Base-by-base conservation (phyloP, 2,797 vertebrate genomes). In the Argyrosomus regius region DNA sequence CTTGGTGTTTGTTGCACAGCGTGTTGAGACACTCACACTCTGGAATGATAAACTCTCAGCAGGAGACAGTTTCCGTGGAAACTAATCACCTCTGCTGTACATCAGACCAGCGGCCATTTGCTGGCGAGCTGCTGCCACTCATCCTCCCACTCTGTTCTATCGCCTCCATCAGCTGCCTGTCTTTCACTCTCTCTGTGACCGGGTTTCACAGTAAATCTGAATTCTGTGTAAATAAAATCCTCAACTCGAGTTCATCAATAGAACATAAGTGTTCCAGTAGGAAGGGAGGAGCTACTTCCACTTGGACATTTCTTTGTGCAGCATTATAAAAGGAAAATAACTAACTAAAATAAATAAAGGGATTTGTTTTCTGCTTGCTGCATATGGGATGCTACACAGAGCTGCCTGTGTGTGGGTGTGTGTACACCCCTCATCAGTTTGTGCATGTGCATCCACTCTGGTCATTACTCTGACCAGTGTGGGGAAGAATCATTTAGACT, bases 71-170 rank as follows among this genome's bases (percentile, higher is more conserved):
- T 49, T 67, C 20, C 5, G 20, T 81, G 70, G 78, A 80, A 85
- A 83, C 73, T 11, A 52, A 45, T 89, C 50, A 46, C 71, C n/a
- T 69, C 54, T 2, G 8, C n/a, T 73, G 11, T 64, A 45, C 52
- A 63, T 50, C 22, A 54, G 11, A 74, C 66, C 16, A 22, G 62
- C 26, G 46, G 56, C 53, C 50, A 63, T 74, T 71, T 61, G 28
- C 57, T 43, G 35, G 5, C 4, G 9, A 68, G 46, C 50, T 20
- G 12, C 20, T 71, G 50, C 20, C 1, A 41, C 9, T 67, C 41
- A 48, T 66, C 72, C 24, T 58, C 72, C 72, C 43, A 52, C 58
- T 87, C 39, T 60, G 52, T 48, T 72, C 45, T 26, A 10, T 81
- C 59, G 17, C 26, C 45, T n/a, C 9, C 26, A 61, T 61, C 72